Conservation (phyloP, 2,888 invertebrate species). For the Biston stratarius region DNA sequence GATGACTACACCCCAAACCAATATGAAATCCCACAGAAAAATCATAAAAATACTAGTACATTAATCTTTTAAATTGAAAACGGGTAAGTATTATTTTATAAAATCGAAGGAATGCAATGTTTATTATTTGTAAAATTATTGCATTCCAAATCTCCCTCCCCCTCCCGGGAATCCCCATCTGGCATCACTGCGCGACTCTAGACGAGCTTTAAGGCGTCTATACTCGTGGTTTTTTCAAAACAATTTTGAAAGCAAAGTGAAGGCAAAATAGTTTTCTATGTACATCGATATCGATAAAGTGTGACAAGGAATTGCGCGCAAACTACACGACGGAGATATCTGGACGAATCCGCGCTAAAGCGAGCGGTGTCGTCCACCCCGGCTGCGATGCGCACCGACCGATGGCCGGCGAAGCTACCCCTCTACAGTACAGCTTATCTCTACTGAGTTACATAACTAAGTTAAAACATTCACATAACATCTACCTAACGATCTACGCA, state of each 20-base stretch:
- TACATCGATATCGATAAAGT: slow-evolving; percentile 54
- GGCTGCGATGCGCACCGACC: not conserved
- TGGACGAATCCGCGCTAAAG: slow-evolving; percentile 3
- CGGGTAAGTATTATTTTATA: too few species aligned
- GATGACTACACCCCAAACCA: too few species aligned
- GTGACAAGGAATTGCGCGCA: slow-evolving; percentile 62
- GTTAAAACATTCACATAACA: slow-evolving; percentile 74
- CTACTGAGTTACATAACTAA: slow-evolving; percentile 38
- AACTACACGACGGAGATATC: slow-evolving; percentile 52
- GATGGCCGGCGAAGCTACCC: not conserved
- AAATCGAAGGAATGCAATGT: too few species aligned
- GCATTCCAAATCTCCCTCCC: too few species aligned
- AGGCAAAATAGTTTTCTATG: too few species aligned
- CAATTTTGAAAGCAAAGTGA: too few species aligned
- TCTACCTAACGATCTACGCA: slow-evolving; percentile 81
- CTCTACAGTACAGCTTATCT: not conserved
- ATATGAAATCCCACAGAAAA: too few species aligned
- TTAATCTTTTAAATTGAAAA: too few species aligned
- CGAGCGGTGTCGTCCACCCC: not conserved
- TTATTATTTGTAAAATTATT: too few species aligned
- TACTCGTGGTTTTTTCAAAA: too few species aligned
- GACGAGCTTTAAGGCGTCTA: not conserved
- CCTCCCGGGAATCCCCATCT: too few species aligned
- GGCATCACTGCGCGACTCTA: not conserved
- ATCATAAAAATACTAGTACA: too few species aligned